Conservation (phyloP, 2,113 vertebrate genomes). For the Heptranchias perlo region DNA sequence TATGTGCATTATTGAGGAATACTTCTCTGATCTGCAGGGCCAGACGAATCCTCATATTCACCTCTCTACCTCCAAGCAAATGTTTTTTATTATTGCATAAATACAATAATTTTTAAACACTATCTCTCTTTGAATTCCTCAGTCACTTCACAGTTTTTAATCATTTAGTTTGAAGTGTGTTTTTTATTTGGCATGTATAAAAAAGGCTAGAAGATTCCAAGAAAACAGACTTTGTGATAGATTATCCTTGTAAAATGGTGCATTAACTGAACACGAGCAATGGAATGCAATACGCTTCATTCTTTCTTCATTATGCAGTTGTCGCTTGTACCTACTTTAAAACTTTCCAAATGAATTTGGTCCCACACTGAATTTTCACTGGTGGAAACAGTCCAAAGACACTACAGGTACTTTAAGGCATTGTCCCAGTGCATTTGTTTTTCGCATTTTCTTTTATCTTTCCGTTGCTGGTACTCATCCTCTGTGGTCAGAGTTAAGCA, state of each 20-base stretch:
- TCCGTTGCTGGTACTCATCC: constrained; percentile 50
- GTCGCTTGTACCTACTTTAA: constrained; percentile 46
- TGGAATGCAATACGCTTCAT: constrained; percentile 43
- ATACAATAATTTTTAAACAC: not conserved
- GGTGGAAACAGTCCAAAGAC: constrained; percentile 62
- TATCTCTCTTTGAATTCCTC: not conserved
- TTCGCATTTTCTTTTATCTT: constrained; percentile 44
- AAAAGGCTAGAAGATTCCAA: constrained; percentile 3
- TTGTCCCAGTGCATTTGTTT: constrained; percentile 58
- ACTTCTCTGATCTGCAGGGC: not conserved
- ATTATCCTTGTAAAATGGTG: constrained; percentile 1
- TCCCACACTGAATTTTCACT: constrained; percentile 58
- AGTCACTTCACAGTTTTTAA: constrained; percentile 17
- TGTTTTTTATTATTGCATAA: constrained; percentile 13
- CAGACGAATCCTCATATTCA: constrained; percentile 19
- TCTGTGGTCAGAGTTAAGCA: constrained; percentile 54
- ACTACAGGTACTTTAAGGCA: constrained; percentile 77
- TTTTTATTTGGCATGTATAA: constrained; percentile 18
- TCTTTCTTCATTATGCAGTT: constrained; percentile 37
- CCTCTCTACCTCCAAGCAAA: not conserved
- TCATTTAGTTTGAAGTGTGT: not conserved
- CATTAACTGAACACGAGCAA: constrained; percentile 34
- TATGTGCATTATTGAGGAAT: constrained; percentile 22
- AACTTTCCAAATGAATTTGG: constrained; percentile 52
- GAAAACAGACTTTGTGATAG: not conserved